phyloP scores from a whole-genome alignment of 2,797 vertebrate genomes.

The Pangasius sanitwongsei region DNA sequence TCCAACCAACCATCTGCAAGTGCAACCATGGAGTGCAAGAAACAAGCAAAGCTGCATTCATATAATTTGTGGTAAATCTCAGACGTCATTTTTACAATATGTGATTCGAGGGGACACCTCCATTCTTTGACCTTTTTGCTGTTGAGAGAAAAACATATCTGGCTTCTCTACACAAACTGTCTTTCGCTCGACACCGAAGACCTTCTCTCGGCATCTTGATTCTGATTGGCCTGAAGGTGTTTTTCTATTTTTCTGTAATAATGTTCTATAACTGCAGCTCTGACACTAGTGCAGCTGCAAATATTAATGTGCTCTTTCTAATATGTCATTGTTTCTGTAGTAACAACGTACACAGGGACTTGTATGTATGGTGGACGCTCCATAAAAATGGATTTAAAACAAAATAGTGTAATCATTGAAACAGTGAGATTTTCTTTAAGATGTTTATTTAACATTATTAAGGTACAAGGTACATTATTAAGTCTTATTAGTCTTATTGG shows the following conservation, averaged over 20 bases:
- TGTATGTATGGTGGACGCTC: background rate
- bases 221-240: background rate
- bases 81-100: too few species aligned
- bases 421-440: background rate
- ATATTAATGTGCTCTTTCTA: background rate
- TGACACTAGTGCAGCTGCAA: background rate
- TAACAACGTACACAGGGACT: background rate
- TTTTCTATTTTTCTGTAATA: too few species aligned
- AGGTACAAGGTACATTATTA: background rate
- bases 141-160: background rate
- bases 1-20: background rate
- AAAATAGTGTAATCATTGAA: background rate
- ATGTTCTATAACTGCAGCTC: background rate
- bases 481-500: background rate
- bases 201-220: background rate
- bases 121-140: background rate
- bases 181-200: background rate
- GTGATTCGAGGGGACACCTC: too few species aligned
- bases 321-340: background rate
- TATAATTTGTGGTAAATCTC: too few species aligned
- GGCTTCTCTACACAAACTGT: background rate
- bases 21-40: background rate
- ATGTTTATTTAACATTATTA: too few species aligned
- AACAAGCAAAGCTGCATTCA: too few species aligned
- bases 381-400: too few species aligned